Conservation (phyloP, 1,140 invertebrate genomes). For the Oreohelix idahoensis region DNA sequence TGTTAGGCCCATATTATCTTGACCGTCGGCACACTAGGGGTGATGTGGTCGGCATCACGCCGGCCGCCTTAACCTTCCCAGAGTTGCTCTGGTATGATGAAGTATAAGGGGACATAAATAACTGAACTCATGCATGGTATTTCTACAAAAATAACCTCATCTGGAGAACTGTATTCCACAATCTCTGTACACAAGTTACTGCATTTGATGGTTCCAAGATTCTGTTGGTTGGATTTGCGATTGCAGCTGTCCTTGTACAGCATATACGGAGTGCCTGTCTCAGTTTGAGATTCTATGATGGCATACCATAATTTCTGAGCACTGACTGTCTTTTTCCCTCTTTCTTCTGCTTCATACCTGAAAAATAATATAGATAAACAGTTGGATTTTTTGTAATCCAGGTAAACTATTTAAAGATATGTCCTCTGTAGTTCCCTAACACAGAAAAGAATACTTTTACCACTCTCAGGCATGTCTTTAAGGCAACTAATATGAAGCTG, state of each 20-base stretch:
- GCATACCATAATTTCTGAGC: slow-evolving; percentile 95
- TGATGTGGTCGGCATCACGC: no score
- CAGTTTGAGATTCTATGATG: slow-evolving; percentile 95
- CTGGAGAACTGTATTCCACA: slow-evolving; percentile 88
- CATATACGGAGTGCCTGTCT: slow-evolving; percentile 99
- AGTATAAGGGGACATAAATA: no score
- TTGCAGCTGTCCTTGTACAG: slow-evolving; percentile 98
- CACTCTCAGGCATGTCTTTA: no score
- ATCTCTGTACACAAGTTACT: slow-evolving; percentile 99
- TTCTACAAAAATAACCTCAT: slow-evolving; percentile 80
- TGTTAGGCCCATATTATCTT: no score
- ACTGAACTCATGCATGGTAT: not conserved
- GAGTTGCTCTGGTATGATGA: no score
- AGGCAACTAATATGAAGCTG: no score
- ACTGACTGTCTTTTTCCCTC: slow-evolving; percentile 83
- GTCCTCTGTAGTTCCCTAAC: no score
- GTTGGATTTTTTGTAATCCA: no score
- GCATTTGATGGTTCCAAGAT: slow-evolving; percentile 98
- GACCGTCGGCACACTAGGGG: no score
- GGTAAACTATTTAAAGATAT: no score
- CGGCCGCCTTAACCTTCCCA: no score
- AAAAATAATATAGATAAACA: slow-evolving; percentile 17
- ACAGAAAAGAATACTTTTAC: no score
- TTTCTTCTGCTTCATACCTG: slow-evolving; percentile 89
- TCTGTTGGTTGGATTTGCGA: slow-evolving; percentile 97